These are phyloP conservation scores for Cheilinus undulatus DNA, from an alignment of 2,113 vertebrate genomes.

Conservation along the genomic window DNA sequence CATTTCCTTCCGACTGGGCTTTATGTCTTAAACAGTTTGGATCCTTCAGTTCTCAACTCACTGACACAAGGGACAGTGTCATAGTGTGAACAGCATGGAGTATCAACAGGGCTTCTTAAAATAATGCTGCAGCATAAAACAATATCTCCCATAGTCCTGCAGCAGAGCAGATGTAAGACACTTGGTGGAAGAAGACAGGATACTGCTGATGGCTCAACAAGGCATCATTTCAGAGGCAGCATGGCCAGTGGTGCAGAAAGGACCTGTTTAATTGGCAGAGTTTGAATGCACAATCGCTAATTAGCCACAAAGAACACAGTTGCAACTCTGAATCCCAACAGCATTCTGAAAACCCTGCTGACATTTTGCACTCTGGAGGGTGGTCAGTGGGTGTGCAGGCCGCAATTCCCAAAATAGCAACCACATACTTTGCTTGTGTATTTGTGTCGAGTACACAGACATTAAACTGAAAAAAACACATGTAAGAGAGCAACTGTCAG, in stretches of 20 bases:
- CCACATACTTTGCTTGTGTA: slow-evolving; percentile 49
- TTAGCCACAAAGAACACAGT: slow-evolving; percentile 60
- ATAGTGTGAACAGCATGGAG: no score
- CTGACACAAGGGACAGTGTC: no score
- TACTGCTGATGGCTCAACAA: slow-evolving; percentile 62
- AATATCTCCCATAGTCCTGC: slow-evolving; percentile 15
- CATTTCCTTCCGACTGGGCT: no score
- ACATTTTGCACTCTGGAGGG: slow-evolving; percentile 65
- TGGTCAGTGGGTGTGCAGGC: slow-evolving; percentile 55
- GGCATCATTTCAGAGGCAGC: slow-evolving; percentile 60
- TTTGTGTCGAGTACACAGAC: slow-evolving; percentile 38
- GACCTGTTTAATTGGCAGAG: slow-evolving; percentile 74
- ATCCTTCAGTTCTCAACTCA: no score
- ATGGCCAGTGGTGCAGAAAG: slow-evolving; percentile 72
- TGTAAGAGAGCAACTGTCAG: neutral
- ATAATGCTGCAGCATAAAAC: slow-evolving; percentile 45
- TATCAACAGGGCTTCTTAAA: slow-evolving; percentile 57
- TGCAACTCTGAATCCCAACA: slow-evolving; percentile 55
- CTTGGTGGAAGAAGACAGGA: slow-evolving; percentile 53
- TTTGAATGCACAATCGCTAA: slow-evolving; percentile 71
- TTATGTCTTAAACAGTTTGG: no score
- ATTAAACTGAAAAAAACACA: no score
- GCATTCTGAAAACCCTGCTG: slow-evolving; percentile 56
- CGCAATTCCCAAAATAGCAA: slow-evolving; percentile 46
- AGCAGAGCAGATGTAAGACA: slow-evolving; percentile 47